phyloP scores from a whole-genome alignment of 2,888 invertebrate species.

The Drosophila recens region DNA sequence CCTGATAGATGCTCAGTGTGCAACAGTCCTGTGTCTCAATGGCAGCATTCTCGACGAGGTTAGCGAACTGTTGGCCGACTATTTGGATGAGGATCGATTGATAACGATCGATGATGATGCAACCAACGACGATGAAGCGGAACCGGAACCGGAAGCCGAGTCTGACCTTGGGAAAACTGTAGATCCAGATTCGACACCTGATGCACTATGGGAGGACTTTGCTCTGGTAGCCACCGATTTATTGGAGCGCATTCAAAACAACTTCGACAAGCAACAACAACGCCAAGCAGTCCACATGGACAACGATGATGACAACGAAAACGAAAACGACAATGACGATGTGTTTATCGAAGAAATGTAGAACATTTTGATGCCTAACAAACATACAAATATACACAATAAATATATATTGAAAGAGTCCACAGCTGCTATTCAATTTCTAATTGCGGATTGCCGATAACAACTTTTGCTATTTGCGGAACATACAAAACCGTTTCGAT shows the following conservation, averaged over 20 bases:
- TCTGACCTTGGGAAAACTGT: neutral
- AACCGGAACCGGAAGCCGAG: conserved; percentile 20
- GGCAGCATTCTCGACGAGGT: conserved; percentile 87
- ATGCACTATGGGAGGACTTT: conserved; percentile 90
- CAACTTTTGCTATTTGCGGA: neutral
- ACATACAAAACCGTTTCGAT: neutral
- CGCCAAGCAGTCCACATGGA: conserved; percentile 34
- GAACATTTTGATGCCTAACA: conserved; percentile 18
- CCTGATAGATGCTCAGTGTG: conserved; percentile 86
- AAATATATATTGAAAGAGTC: neutral
- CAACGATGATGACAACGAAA: conserved; percentile 55
- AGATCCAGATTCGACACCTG: conserved; percentile 29
- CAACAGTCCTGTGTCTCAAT: conserved; percentile 43
- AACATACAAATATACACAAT: conserved; percentile 17
- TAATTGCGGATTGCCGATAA: neutral
- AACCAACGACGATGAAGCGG: conserved; percentile 30
- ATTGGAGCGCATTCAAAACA: conserved; percentile 86
- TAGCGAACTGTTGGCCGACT: conserved; percentile 86
- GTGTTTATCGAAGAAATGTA: conserved; percentile 82
- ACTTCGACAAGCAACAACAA: conserved; percentile 68
- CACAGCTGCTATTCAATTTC: neutral
- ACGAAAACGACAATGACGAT: conserved; percentile 61
- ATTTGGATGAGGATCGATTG: conserved; percentile 87
- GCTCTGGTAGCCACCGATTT: conserved; percentile 91
- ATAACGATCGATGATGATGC: conserved; percentile 6